A percentile compares a stretch with the other conserved stretches of the same genome.
These are phyloP conservation scores for Neomonachus schauinslandi DNA, from an alignment of 2,113 vertebrate genomes.

Conservation along the genomic window DNA sequence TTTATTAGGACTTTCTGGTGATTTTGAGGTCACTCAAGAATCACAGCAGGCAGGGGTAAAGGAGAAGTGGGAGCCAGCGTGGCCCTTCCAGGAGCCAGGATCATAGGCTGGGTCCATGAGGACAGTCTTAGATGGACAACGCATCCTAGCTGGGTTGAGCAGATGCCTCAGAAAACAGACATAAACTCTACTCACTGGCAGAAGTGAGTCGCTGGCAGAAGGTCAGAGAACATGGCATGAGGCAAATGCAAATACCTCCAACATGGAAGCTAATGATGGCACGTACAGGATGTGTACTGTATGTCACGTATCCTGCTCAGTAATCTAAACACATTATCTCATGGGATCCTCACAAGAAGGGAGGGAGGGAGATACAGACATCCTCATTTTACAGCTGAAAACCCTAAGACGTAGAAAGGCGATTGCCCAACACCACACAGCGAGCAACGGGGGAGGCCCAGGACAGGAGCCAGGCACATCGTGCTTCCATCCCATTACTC, in stretches of 20 bases:
- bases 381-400: neutral
- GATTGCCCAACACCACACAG: neutral
- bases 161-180: neutral
- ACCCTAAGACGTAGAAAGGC: neutral
- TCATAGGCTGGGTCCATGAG: neutral
- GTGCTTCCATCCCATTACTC: neutral
- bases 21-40: neutral
- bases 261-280: neutral
- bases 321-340: neutral
- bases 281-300: neutral
- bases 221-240: neutral
- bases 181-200: neutral
- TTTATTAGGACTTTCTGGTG: neutral
- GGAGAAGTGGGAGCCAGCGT: neutral
- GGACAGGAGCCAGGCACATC: neutral
- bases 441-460: rapidly evolving
- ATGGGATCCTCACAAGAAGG: neutral
- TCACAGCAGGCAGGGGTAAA: neutral
- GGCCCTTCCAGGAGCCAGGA: neutral
- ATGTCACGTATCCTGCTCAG: neutral
- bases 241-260: neutral
- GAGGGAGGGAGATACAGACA: neutral
- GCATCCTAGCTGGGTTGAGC: neutral
- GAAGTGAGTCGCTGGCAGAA: neutral
- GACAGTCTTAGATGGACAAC: neutral